A percentile compares a stretch with the other conserved stretches of the same genome.
These are phyloP conservation scores for Heliconius hewitsoni DNA, from an alignment of 1,140 invertebrate species.

Conservation along the genomic window DNA sequence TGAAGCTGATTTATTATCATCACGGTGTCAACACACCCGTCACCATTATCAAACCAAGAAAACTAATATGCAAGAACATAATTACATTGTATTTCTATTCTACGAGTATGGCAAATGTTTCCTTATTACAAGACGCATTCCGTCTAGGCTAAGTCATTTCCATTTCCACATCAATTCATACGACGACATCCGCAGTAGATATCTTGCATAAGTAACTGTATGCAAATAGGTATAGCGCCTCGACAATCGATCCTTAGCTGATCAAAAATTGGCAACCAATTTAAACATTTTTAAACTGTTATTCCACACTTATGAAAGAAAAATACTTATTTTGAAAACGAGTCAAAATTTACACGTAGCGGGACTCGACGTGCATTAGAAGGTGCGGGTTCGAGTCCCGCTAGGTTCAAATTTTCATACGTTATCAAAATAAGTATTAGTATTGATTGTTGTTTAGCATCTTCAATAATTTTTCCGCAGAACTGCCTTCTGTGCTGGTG, in stretches of 20 bases:
- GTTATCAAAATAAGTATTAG: no score
- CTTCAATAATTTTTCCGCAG: no score
- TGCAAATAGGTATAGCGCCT: not conserved
- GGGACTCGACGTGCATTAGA: no score
- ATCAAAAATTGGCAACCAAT: no score
- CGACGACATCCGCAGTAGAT: conserved; percentile 1
- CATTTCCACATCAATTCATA: conserved; percentile 17
- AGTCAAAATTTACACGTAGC: no score
- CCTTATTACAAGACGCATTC: not conserved
- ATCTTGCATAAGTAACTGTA: conserved; percentile 8
- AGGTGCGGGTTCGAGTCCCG: no score
- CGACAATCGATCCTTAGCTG: not conserved
- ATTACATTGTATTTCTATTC: not conserved
- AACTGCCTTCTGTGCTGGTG: no score
- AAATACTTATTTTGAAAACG: no score
- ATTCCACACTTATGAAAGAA: no score
- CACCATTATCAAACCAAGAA: not conserved
- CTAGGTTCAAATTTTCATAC: no score
- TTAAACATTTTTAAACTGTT: no score
- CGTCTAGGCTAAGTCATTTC: not conserved
- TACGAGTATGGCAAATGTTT: not conserved
- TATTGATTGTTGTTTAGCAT: no score
- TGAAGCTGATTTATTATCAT: not conserved
- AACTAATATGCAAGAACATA: not conserved
- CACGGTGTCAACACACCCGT: not conserved